Conservation (phyloP, 2,113 vertebrate genomes). For the Thunnus thynnus region DNA sequence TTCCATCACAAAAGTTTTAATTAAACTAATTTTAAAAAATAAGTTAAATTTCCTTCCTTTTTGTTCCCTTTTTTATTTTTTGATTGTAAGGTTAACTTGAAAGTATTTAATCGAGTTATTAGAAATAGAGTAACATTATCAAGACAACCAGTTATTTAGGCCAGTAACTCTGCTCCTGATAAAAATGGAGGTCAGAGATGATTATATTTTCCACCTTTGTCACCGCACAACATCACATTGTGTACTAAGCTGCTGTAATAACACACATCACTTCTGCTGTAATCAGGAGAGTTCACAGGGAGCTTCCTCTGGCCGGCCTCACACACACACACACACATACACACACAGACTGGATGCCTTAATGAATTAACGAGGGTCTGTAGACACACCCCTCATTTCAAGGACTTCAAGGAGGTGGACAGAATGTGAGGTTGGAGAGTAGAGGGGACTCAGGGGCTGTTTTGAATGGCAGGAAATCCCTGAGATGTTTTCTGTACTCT, state of each 20-base stretch:
- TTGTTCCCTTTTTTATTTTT: no score
- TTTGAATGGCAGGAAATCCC: slow-evolving; percentile 87
- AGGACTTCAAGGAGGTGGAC: slow-evolving; percentile 66
- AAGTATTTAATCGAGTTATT: not conserved
- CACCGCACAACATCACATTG: slow-evolving; percentile 50
- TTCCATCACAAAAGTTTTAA: no score
- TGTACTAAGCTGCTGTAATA: slow-evolving; percentile 52
- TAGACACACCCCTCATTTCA: slow-evolving; percentile 63
- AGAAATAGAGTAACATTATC: not conserved
- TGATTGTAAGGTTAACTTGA: no score
- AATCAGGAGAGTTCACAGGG: slow-evolving; percentile 70
- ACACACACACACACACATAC: slow-evolving; percentile 28
- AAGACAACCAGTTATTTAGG: not conserved
- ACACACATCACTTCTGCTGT: slow-evolving; percentile 63
- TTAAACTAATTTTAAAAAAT: no score
- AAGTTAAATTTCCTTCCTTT: no score
- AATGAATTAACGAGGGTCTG: slow-evolving; percentile 67
- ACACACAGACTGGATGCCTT: slow-evolving; percentile 48
- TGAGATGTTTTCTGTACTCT: slow-evolving; percentile 82
- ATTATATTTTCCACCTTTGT: slow-evolving; percentile 37
- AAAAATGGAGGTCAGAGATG: not conserved
- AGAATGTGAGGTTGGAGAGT: slow-evolving; percentile 56
- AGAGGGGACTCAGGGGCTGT: slow-evolving; percentile 63
- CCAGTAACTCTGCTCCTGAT: not conserved
- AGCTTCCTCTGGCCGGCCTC: slow-evolving; percentile 63